Conservation (phyloP, 2,113 vertebrate genomes). For the Terrapene triunguis region DNA sequence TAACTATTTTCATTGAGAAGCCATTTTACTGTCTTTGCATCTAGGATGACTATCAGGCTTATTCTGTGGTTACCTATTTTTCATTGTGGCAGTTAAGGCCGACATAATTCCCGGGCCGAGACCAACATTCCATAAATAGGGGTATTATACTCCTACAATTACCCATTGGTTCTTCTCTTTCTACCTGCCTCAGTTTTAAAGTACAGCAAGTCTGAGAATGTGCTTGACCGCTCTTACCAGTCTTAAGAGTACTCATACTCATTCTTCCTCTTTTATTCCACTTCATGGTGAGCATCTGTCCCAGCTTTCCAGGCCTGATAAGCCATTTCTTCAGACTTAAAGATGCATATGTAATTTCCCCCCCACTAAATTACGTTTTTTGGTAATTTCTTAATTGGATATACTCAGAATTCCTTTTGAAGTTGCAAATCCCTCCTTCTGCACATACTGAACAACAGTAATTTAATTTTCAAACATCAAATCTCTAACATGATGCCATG, state of each 20-base stretch:
- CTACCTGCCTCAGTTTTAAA: neutral
- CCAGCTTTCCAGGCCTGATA: neutral
- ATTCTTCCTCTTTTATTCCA: neutral
- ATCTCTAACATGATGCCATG: neutral
- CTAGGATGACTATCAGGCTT: no score
- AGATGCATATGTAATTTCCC: neutral
- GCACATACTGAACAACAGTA: neutral
- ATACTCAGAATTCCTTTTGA: neutral
- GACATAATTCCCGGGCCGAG: neutral
- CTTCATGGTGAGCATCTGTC: neutral
- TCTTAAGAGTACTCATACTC: neutral
- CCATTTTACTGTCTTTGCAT: neutral
- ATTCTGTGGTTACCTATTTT: no score
- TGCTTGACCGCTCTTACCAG: neutral
- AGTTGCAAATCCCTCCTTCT: neutral
- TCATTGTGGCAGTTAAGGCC: no score
- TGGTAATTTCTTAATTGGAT: neutral
- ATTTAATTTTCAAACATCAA: neutral
- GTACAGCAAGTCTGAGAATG: rapidly evolving
- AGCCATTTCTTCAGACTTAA: neutral
- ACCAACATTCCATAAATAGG: rapidly evolving
- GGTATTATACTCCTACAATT: neutral
- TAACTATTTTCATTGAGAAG: neutral
- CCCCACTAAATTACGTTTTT: neutral
- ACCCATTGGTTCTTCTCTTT: neutral